Conservation (phyloP, 2,888 invertebrate genomes). For the Rhingia rostrata region DNA sequence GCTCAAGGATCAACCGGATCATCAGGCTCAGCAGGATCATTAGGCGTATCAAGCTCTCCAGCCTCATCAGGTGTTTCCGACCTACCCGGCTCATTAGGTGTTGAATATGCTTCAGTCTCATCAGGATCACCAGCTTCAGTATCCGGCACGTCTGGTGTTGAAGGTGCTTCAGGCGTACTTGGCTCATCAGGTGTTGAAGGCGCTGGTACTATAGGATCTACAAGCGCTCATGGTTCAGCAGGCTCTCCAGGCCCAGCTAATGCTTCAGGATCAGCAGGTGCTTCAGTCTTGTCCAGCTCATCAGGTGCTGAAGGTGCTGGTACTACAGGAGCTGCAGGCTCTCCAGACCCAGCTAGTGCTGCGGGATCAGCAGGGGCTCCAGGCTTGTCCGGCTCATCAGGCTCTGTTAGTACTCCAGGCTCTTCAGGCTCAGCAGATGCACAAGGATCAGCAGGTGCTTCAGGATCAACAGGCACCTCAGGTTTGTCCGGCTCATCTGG, state of each 20-base stretch:
- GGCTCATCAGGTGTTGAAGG: slow-evolving; percentile 7
- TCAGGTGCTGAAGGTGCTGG: slow-evolving; percentile 11
- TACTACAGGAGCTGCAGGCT: neutral
- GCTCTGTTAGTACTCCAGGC: neutral
- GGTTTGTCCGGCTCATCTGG: slow-evolving; percentile 1
- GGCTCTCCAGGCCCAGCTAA: neutral
- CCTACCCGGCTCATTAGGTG: neutral
- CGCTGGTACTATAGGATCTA: neutral
- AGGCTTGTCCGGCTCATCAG: neutral
- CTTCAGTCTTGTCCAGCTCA: slow-evolving; percentile 12
- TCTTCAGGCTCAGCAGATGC: slow-evolving; percentile 7
- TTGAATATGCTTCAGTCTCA: neutral
- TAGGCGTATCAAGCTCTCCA: neutral
- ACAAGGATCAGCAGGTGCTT: neutral
- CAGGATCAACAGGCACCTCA: neutral
- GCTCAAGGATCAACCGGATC: neutral
- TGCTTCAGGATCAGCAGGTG: neutral
- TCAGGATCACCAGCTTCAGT: neutral
- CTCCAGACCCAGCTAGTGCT: slow-evolving; percentile 5
- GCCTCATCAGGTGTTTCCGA: neutral
- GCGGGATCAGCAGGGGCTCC: neutral
- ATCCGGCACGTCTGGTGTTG: neutral
- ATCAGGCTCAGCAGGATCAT: neutral
- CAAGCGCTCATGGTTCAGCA: neutral
- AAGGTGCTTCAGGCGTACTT: slow-evolving; percentile 21